A percentile compares a stretch with the other conserved stretches of the same genome.
These are phyloP conservation scores for Ictalurus furcatus DNA, from an alignment of 2,113 vertebrate species.

Conservation along the genomic window DNA sequence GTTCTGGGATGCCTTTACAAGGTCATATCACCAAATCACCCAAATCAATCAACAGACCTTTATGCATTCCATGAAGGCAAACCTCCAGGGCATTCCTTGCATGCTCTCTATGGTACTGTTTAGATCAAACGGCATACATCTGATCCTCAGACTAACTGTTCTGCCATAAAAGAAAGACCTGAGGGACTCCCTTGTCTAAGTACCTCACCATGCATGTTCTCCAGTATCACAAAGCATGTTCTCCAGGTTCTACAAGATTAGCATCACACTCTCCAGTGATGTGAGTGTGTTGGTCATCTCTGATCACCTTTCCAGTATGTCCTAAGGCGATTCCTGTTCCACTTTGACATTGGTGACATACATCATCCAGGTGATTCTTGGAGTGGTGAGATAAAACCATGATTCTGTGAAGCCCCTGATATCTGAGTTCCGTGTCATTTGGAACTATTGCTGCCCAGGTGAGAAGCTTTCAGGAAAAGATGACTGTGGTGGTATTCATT, in stretches of 20 bases:
- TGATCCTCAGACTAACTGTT: background rate
- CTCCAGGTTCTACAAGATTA: background rate
- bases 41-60: background rate
- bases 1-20: background rate
- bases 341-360: background rate
- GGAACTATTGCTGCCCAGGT: background rate
- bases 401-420: background rate
- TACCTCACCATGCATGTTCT: too few relatives aligned
- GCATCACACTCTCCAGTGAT: background rate
- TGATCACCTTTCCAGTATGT: background rate
- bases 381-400: background rate
- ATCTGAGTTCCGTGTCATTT: background rate
- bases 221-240: background rate
- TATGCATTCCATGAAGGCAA: background rate
- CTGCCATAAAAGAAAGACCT: background rate
- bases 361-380: background rate
- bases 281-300: background rate
- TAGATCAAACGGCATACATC: background rate
- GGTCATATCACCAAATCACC: background rate
- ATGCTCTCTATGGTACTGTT: background rate
- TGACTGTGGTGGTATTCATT: background rate
- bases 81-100: background rate
- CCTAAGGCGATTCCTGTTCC: background rate
- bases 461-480: background rate
- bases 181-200: background rate